phyloP scores from a whole-genome alignment of 2,113 vertebrate genomes.

The Calypte anna region DNA sequence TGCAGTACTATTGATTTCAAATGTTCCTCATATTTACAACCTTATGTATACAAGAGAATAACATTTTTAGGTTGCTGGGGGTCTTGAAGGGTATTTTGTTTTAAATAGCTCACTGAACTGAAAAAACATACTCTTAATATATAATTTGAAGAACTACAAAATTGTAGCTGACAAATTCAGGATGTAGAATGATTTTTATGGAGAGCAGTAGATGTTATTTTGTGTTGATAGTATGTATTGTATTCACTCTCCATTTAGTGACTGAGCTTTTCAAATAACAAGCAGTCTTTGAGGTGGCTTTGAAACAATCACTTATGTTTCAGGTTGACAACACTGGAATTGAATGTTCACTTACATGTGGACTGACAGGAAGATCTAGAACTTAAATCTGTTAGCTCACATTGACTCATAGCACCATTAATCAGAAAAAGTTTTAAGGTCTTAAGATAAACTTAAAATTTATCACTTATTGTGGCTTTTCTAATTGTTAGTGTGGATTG shows the following conservation, averaged over 20 bases:
- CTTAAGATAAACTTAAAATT: background rate
- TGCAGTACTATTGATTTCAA: background rate
- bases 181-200: background rate
- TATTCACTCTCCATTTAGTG: background rate
- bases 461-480: background rate
- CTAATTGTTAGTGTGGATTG: background rate
- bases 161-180: background rate
- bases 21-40: background rate
- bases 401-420: background rate
- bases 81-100: background rate
- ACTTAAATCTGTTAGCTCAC: background rate
- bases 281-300: background rate
- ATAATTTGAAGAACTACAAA: background rate
- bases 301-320: background rate
- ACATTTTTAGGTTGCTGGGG: background rate
- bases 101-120: background rate
- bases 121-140: background rate
- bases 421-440: background rate
- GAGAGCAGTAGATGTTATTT: background rate
- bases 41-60: background rate
- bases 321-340: background rate
- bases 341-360: background rate
- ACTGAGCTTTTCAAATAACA: background rate
- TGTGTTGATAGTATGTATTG: background rate
- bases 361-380: background rate